These are phyloP conservation scores for Penaeus vannamei DNA, from an alignment of 1,140 invertebrate genomes.

Conservation along the genomic window DNA sequence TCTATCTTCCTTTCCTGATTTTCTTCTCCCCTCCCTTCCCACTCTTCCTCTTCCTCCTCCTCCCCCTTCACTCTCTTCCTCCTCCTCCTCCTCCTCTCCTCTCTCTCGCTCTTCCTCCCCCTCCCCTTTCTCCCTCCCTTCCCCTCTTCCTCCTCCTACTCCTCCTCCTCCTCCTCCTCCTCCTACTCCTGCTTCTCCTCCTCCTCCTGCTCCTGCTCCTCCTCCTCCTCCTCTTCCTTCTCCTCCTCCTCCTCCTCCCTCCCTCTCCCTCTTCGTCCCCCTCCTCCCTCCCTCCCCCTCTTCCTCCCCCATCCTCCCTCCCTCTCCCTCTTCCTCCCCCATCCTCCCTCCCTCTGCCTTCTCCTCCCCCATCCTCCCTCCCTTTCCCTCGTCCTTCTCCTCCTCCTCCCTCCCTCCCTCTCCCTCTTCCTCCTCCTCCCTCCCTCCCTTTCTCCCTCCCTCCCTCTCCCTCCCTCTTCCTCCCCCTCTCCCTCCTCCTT, in stretches of 20 bases:
- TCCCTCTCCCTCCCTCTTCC: constrained; percentile 14
- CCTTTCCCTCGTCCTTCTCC: neutral
- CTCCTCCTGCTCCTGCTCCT: neutral
- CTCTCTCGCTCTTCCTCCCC: neutral
- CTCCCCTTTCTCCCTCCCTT: neutral
- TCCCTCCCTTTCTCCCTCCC: constrained; percentile 5
- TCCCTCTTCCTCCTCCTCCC: neutral
- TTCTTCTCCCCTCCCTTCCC: neutral
- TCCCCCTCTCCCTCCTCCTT: neutral
- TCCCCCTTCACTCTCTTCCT: neutral
- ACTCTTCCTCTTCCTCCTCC: neutral
- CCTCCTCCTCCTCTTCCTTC: neutral
- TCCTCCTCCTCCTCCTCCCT: neutral
- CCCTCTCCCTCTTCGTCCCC: too few species aligned
- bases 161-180: too few species aligned
- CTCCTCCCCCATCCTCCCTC: neutral
- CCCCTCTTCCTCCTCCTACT: too few species aligned
- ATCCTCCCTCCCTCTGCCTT: neutral
- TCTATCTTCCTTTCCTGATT: neutral
- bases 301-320: too few species aligned
- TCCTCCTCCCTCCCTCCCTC: neutral
- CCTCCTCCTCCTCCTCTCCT: neutral
- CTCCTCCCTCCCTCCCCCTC: neutral
- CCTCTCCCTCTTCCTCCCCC: too few species aligned
- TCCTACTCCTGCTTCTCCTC: neutral